Conservation (phyloP, 2,797 vertebrate species). For the Pangasius larnaudii region DNA sequence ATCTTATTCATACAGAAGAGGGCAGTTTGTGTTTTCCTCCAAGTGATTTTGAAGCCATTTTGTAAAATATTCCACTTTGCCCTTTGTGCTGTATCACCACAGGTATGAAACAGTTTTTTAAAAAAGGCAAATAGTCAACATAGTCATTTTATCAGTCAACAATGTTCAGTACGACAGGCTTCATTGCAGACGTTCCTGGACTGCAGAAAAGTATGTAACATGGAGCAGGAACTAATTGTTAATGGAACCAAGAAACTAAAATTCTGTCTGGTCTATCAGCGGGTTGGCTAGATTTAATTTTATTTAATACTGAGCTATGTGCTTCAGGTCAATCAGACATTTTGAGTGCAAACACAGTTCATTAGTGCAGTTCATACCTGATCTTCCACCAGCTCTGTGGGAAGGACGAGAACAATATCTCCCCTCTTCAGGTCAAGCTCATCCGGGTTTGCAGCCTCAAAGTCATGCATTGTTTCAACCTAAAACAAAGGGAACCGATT, state of each 20-base stretch:
- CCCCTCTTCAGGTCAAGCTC: slow-evolving; percentile 90
- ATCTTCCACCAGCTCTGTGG: slow-evolving; percentile 85
- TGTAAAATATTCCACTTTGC: not conserved
- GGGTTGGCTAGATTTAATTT: not conserved
- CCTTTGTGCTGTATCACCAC: not conserved
- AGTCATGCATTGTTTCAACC: slow-evolving; percentile 94
- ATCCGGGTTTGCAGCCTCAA: slow-evolving; percentile 93
- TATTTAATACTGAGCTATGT: not conserved
- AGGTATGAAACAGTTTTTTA: not conserved
- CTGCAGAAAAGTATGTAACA: not conserved
- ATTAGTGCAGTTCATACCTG: slow-evolving; percentile 77
- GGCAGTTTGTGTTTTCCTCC: not conserved
- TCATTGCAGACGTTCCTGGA: not conserved
- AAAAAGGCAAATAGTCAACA: not conserved
- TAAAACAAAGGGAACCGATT: slow-evolving; percentile 59
- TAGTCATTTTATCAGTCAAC: not conserved
- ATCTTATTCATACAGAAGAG: not conserved
- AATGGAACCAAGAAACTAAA: not conserved
- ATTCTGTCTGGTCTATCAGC: not conserved
- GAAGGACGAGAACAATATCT: slow-evolving; percentile 88
- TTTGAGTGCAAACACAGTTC: not conserved
- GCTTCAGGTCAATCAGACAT: not conserved
- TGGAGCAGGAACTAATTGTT: not conserved
- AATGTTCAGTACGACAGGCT: not conserved
- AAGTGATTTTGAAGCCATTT: not conserved